Base-by-base conservation (phyloP, 2,113 vertebrate species). In the Alexandromys fortis region DNA sequence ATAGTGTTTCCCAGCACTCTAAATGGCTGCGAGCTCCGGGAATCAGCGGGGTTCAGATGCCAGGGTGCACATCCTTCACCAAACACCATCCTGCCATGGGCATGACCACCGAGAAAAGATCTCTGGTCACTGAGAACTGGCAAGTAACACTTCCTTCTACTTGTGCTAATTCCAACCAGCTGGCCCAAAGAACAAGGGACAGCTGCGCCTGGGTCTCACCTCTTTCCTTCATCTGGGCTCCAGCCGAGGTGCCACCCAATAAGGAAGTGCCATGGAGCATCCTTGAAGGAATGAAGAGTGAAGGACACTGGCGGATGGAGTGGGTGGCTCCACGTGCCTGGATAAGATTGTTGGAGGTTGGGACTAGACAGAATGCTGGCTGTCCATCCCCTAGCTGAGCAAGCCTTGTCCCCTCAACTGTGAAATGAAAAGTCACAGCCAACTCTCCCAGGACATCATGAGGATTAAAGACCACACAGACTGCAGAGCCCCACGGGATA, bases 61-160 rank as follows among this genome's bases (percentile, higher is more conserved):
- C 42, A 81, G n/a, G 11, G 14, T 14, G 16, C 63, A 16, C 61
- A n/a, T 16, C 5, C 79, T 38, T 85, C 9, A 10, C 65, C 14
- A 1, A 77, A 73, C 30, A 5, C 61, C 3, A 0, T 35, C n/a
- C 63, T 0, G 11, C 65, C 77, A 72, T 28, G 83, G 88, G 86
- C 17, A 93, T 92, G 97, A 86, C 86, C 47, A 12, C 77, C 2
- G 21, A 75, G 38, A 26, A 67, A 49, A 12, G 52, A 47, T 67
- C 93, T n/a, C 83, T 9, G 82, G 94, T 89, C 67, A 7, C 52
- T 0, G 5, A 9, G 33, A 68, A 19, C 38, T n/a, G 90, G 90
- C 94, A 90, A 77, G 85, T 35, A 94, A 67, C 22, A 95, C 17
- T 77, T 22, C 7, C 63, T 22, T 78, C 95, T 33, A 12, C 86